Evolutionary conservation across 2,113 vertebrate species (phyloP), one percentile per base, ranked within the genome.

Genomic region (Dendropsophus ebraccatus): DNA sequence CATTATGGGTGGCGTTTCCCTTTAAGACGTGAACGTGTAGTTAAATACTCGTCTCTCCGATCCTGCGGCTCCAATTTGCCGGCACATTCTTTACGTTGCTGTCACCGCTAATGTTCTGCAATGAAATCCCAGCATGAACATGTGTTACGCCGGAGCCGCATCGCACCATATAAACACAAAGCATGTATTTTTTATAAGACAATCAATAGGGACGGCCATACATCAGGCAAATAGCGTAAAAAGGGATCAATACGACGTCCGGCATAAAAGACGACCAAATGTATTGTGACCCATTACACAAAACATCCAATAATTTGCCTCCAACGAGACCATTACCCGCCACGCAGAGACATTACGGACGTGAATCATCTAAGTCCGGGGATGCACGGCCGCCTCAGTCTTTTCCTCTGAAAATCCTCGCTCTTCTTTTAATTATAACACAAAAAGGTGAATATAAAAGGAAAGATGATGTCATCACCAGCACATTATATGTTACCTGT

Each of bases 161-260:
- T 32, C 30, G 11, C 76, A 58, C 52, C 5, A n/a, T 23, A 79
- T 79, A 37, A 58, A 79, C 32, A 41, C 77, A 37, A 80, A 6
- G 35, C 82, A 58, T 19, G 49, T 72, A 83, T 73, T 58, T 54
- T 73, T 56, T 52, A 73, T 58, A 56, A n/a, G 45, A 41, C 47
- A 56, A 83, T 83, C 81, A 37, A 83, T 83, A 83, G 47, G 13
- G 69, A 83, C 69, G 19, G 6, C 23, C 69, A 50, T 25, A 17
- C 67, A 56, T 37, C 82, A 41, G 62, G 49, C 47, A 41, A 56
- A 52, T n/a, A 52, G 69, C 21, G 30, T 10, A n/a, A 37, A n/a
- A 37, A 35, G 21, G n/a, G 67, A 83, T 83, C 82, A 45, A 83
- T 83, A 83, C 23, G 1, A 37, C 17, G 47, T 41, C 32, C 21